Percentiles rank a stretch among this genome's conserved stretches.
These are phyloP conservation scores for Pollachius pollachius DNA, from an alignment of 2,113 vertebrate species.

Conservation along the genomic window DNA sequence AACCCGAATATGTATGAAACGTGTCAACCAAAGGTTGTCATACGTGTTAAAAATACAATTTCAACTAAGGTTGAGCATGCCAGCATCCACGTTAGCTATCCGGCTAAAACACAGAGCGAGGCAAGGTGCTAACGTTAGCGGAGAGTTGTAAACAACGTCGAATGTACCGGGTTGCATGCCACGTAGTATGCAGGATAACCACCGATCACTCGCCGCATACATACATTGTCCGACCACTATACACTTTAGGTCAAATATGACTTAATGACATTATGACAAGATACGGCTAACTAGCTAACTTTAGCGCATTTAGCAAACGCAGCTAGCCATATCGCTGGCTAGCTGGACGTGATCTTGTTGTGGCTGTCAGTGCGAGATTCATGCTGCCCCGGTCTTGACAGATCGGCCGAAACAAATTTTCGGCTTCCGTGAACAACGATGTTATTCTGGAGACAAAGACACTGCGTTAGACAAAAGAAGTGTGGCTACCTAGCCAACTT, in stretches of 20 bases:
- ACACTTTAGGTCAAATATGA: background rate
- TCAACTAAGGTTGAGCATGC: too few species aligned
- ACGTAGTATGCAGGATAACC: slow-evolving; percentile 36
- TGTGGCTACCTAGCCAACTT: slow-evolving; percentile 57
- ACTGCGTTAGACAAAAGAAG: too few species aligned
- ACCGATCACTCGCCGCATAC: background rate
- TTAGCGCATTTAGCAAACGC: slow-evolving; percentile 46
- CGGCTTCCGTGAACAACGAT: too few species aligned
- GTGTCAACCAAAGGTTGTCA: too few species aligned
- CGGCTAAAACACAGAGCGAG: slow-evolving; percentile 18
- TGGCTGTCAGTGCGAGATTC: slow-evolving; percentile 55
- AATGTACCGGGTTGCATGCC: slow-evolving; percentile 35
- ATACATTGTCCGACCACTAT: background rate
- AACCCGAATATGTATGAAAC: too few species aligned
- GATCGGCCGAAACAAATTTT: slow-evolving; percentile 32
- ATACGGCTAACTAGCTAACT: slow-evolving; percentile 28
- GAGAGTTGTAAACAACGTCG: slow-evolving; percentile 59
- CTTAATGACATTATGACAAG: background rate
- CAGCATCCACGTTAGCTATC: slow-evolving; percentile 32
- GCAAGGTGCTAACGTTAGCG: slow-evolving; percentile 53
- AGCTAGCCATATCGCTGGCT: slow-evolving; percentile 40
- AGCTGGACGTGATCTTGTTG: slow-evolving; percentile 56
- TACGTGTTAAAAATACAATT: too few species aligned
- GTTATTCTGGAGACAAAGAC: too few species aligned
- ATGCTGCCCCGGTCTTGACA: slow-evolving; percentile 61